Evolutionary conservation across 2,113 vertebrate species (phyloP).

Genomic region (Drymodes brunneopygia): DNA sequence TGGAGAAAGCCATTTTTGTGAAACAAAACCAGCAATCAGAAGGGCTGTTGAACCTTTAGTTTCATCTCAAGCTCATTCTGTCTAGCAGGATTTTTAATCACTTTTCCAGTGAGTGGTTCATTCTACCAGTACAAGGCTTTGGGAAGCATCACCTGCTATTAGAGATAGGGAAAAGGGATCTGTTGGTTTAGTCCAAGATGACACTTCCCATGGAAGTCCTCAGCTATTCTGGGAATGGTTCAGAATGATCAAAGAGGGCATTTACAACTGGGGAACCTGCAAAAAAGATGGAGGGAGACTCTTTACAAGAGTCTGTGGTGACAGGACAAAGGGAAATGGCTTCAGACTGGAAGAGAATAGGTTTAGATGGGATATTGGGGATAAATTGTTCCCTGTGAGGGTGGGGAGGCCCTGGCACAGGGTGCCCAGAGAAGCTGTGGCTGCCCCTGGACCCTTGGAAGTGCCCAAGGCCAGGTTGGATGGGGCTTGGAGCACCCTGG

Average conservation of each 20-base stretch:
- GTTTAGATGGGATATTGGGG: not conserved
- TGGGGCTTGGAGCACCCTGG: accelerated
- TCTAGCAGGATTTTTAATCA: not conserved
- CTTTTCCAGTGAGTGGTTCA: not conserved
- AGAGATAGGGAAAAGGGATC: not conserved
- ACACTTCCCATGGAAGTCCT: not conserved
- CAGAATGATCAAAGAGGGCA: not conserved
- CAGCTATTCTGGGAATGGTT: not conserved
- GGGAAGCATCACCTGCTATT: not conserved
- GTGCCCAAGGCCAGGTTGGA: not conserved
- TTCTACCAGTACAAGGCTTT: not conserved
- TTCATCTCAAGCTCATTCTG: not conserved
- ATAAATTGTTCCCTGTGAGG: not conserved
- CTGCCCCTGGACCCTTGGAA: not conserved
- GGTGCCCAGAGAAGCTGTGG: not conserved
- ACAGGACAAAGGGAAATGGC: not conserved
- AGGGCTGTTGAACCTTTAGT: not conserved
- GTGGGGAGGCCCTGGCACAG: accelerated
- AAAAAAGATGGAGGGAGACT: not conserved
- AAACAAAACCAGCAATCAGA: not conserved
- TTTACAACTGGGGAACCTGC: not conserved
- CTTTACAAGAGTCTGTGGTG: not conserved
- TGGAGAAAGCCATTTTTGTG: not conserved
- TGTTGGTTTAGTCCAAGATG: not conserved
- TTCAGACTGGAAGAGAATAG: not conserved